phyloP scores from a whole-genome alignment of 2,888 invertebrate genomes.

The Pyrrhosoma nymphula region DNA sequence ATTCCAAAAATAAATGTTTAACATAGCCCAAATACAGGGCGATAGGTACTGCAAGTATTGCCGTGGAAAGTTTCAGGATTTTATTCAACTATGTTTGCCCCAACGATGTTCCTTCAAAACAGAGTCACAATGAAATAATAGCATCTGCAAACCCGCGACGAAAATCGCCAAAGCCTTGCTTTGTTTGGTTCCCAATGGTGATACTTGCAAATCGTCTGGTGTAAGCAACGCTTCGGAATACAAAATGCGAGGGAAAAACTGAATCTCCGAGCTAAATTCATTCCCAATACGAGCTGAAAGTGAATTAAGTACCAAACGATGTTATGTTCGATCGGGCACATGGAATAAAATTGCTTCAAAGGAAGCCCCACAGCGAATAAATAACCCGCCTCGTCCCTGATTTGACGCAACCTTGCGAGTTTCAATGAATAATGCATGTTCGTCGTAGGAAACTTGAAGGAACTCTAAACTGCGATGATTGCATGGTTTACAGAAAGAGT shows the following conservation, averaged over 20 bases:
- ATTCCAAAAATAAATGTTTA: no score
- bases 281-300: neutral
- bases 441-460: neutral
- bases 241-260: neutral
- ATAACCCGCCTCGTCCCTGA: neutral
- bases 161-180: no score
- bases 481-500: neutral
- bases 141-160: no score
- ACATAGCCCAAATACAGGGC: no score
- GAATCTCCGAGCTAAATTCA: neutral
- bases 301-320: neutral
- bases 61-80: no score
- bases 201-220: no score
- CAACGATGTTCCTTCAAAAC: no score
- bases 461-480: neutral
- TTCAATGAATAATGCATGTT: neutral
- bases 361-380: neutral
- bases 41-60: no score
- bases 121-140: no score
- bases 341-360: neutral
- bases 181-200: no score
- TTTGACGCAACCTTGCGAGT: neutral
- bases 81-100: no score
- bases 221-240: no score
- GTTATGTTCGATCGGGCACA: neutral